A percentile compares a stretch with the other conserved stretches of the same genome.
These are phyloP conservation scores for Anticlea derivata DNA, from an alignment of 2,888 invertebrate genomes.

Conservation along the genomic window DNA sequence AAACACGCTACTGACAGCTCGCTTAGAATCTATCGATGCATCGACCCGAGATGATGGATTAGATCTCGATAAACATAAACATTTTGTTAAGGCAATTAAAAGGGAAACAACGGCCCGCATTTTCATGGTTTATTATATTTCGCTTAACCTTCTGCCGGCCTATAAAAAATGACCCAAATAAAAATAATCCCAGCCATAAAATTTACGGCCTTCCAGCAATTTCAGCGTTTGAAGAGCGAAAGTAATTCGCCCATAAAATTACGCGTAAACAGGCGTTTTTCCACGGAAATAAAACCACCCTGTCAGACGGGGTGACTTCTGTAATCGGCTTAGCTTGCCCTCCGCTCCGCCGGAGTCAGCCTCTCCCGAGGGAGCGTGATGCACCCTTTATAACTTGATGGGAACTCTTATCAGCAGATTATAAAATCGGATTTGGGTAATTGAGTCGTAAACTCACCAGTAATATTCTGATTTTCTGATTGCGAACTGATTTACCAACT, in stretches of 20 bases:
- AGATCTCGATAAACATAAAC: constrained; percentile 22
- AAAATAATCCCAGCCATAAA: constrained; percentile 72
- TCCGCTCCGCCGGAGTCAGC: constrained; percentile 52
- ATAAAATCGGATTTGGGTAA: constrained; percentile 79
- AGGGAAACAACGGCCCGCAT: constrained; percentile 18
- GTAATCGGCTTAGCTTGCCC: constrained; percentile 79
- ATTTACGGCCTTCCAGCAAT: constrained; percentile 73
- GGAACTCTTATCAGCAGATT: constrained; percentile 79
- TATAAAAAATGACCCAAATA: constrained; percentile 69
- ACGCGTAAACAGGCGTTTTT: constrained; percentile 82
- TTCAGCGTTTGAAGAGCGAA: constrained; percentile 77
- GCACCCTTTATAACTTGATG: constrained; percentile 75
- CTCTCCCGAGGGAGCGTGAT: constrained; percentile 59
- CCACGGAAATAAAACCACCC: constrained; percentile 75
- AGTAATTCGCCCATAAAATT: constrained; percentile 81
- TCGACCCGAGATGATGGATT: constrained; percentile 31
- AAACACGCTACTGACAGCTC: constrained; percentile 38
- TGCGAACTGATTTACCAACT: constrained; percentile 17
- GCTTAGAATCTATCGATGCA: constrained; percentile 33
- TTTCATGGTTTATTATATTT: constrained; percentile 32
- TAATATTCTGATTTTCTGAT: constrained; percentile 36
- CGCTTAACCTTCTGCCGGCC: constrained; percentile 36
- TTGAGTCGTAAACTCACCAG: constrained; percentile 70
- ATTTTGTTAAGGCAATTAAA: constrained; percentile 18
- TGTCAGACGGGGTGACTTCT: constrained; percentile 68